These are phyloP conservation scores for Adoxophyes honmai DNA, from an alignment of 1,140 invertebrate genomes.

Conservation along the genomic window DNA sequence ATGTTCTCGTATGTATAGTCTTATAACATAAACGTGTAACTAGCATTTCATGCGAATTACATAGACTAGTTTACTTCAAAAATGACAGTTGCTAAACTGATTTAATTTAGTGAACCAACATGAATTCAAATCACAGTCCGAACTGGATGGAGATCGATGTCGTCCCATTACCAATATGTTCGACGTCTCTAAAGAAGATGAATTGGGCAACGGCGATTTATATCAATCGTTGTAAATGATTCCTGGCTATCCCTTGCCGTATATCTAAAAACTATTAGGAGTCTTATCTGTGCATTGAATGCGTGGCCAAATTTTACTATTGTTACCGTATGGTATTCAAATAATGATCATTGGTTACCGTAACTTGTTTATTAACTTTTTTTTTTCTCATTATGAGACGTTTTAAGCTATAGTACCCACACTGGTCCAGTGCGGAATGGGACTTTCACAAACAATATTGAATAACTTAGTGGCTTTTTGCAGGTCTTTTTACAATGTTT, in stretches of 20 bases:
- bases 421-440: too few species aligned
- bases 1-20: too few species aligned
- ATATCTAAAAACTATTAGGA: conserved; percentile 23
- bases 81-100: too few species aligned
- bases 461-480: too few species aligned
- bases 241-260: conserved; percentile 15
- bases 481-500: too few species aligned
- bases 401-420: too few species aligned
- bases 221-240: conserved; percentile 48
- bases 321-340: conserved; percentile 36
- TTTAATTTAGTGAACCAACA: background rate
- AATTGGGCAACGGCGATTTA: conserved; percentile 55
- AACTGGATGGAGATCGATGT: conserved; percentile 47
- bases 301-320: background rate
- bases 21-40: too few species aligned
- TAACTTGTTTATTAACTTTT: too few species aligned
- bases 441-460: too few species aligned
- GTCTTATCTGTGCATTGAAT: background rate
- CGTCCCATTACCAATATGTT: conserved; percentile 43
- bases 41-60: too few species aligned
- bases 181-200: conserved; percentile 59
- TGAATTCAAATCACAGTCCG: conserved; percentile 17
- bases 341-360: conserved; percentile 35
- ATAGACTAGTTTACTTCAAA: too few species aligned
- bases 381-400: too few species aligned